Evolutionary conservation across 2,797 vertebrate species (phyloP).

Genomic region (Melanogrammus aeglefinus): DNA sequence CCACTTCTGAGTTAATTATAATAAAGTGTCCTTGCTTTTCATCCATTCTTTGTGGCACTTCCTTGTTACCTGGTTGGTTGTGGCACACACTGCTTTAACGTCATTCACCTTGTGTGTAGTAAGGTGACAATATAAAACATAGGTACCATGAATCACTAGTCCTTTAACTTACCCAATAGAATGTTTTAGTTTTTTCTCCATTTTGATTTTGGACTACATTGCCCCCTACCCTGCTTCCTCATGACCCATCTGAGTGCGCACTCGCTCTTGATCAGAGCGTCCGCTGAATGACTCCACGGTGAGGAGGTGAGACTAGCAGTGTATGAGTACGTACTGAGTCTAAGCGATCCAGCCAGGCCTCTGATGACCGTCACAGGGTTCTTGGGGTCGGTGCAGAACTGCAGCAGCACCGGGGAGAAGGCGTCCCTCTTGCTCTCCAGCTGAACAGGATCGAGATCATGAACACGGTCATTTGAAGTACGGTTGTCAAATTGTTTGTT

Average conservation of each 20-base stretch:
- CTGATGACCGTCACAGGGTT: slow-evolving; percentile 93
- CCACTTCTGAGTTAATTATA: too few relatives aligned
- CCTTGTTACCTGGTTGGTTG: too few relatives aligned
- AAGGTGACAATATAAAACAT: too few relatives aligned
- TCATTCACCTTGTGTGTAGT: too few relatives aligned
- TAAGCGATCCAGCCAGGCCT: slow-evolving; percentile 87
- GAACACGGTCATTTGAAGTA: neutral
- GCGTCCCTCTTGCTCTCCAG: slow-evolving; percentile 88
- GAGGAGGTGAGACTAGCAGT: neutral
- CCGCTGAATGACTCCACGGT: neutral
- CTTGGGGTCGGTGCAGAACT: slow-evolving; percentile 91
- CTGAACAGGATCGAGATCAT: slow-evolving; percentile 47
- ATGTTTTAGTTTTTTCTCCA: too few relatives aligned
- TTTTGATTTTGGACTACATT: neutral
- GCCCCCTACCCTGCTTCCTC: too few relatives aligned
- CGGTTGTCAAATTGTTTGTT: neutral
- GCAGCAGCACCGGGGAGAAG: slow-evolving; percentile 85
- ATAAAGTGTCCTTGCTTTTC: too few relatives aligned
- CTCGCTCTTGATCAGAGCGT: too few relatives aligned
- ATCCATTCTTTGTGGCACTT: too few relatives aligned
- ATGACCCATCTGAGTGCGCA: too few relatives aligned
- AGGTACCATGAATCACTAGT: neutral
- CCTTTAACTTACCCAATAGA: neutral
- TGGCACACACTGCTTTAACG: too few relatives aligned
- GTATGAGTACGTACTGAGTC: slow-evolving; percentile 79